Percentiles rank a stretch among this genome's conserved stretches.
phyloP scores from a whole-genome alignment of 2,888 invertebrate species.

The Trilocha varians region DNA sequence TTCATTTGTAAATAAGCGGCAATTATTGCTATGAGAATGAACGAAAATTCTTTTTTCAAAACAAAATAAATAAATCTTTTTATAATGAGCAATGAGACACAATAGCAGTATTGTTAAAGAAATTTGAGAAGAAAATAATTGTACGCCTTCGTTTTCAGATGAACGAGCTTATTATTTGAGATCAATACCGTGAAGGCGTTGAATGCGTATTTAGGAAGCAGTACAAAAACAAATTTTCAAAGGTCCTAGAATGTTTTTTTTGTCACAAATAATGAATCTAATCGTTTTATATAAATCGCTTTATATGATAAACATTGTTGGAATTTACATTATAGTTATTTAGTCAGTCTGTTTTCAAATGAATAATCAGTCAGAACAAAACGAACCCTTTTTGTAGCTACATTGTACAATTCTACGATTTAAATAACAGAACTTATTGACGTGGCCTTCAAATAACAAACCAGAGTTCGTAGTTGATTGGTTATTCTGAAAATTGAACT shows the following conservation, averaged over 20 bases:
- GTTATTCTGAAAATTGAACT: conserved; percentile 52
- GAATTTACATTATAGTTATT: too few species aligned
- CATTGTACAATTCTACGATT: conserved; percentile 47
- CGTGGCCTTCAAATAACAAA: conserved; percentile 38
- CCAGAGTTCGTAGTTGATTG: conserved; percentile 43
- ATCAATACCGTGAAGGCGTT: conserved; percentile 18
- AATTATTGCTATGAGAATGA: too few species aligned
- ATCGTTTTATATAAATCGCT: too few species aligned
- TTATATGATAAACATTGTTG: too few species aligned
- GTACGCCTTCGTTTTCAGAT: conserved; percentile 1
- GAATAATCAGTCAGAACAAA: too few species aligned
- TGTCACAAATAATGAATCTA: not conserved
- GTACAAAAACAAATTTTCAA: conserved; percentile 17
- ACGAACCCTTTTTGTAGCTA: too few species aligned
- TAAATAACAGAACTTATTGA: conserved; percentile 34
- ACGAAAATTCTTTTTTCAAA: not conserved
- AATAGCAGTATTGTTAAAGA: conserved; percentile 2
- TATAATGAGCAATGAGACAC: not conserved
- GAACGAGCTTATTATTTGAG: conserved; percentile 7
- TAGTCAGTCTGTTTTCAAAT: too few species aligned
- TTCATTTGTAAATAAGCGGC: too few species aligned
- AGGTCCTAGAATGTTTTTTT: conserved; percentile 14
- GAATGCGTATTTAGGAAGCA: not conserved
- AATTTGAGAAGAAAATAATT: conserved; percentile 1
- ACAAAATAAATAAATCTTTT: not conserved